Percentiles rank a stretch among this genome's conserved stretches.
phyloP scores from a whole-genome alignment of 2,113 vertebrate species.

The Proterorhinus semilunaris region DNA sequence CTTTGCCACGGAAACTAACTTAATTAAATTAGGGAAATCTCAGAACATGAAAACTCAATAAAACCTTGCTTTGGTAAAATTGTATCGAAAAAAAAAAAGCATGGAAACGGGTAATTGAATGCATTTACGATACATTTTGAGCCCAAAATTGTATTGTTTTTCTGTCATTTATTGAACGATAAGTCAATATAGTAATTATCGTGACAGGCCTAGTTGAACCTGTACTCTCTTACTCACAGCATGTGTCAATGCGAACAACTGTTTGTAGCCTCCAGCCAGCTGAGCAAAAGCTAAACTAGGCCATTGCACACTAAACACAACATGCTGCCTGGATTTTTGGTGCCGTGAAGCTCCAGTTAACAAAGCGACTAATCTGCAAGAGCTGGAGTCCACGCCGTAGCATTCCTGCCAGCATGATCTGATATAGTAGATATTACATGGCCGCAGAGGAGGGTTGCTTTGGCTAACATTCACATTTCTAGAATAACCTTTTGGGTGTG shows the following conservation, averaged over 20 bases:
- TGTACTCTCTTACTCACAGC: constrained; percentile 9
- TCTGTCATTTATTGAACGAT: no score
- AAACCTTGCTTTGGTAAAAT: no score
- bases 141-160: no score
- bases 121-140: no score
- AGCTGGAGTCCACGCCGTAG: background rate
- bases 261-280: constrained; percentile 18
- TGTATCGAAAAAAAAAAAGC: no score
- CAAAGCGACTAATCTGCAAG: constrained; percentile 15
- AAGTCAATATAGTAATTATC: no score
- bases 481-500: background rate
- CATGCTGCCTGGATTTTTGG: background rate
- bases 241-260: constrained; percentile 20
- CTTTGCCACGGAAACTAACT: no score
- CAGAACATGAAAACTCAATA: no score
- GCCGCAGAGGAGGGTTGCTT: no score
- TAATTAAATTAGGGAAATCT: no score
- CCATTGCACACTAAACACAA: constrained; percentile 2
- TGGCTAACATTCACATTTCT: background rate
- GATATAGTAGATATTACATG: background rate
- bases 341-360: constrained; percentile 22
- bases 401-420: constrained; percentile 30
- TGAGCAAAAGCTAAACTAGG: constrained; percentile 7
- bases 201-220: no score
- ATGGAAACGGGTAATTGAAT: no score